Conservation (phyloP, 2,888 invertebrate species). For the Pristionchus fissidentatus region DNA sequence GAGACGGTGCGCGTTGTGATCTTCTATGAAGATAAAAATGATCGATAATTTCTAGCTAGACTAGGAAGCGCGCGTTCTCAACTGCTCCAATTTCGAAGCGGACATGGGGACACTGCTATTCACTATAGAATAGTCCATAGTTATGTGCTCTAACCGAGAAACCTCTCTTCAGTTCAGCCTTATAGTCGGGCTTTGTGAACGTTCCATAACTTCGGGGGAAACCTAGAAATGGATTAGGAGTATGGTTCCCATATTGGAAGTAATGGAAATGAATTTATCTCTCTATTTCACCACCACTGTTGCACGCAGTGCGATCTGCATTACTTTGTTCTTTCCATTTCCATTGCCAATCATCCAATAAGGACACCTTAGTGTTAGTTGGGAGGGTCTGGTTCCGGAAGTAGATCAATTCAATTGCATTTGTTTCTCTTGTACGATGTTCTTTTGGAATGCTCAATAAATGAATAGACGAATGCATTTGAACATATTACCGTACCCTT, state of each 20-base stretch:
- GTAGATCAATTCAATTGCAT: background rate
- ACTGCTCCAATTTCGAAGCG: background rate
- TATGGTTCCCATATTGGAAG: background rate
- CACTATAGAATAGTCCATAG: no score
- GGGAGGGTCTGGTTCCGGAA: background rate
- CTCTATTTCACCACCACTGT: background rate
- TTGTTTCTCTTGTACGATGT: background rate
- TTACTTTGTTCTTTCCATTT: constrained; percentile 5
- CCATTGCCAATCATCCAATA: background rate
- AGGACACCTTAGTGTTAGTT: background rate
- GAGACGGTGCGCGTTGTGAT: background rate
- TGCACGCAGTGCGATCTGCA: no score
- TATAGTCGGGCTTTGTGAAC: constrained; percentile 23
- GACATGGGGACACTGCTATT: background rate
- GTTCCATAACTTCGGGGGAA: constrained; percentile 16
- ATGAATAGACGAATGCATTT: no score
- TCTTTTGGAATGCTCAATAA: no score
- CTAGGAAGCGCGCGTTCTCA: background rate
- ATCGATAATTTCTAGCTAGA: background rate
- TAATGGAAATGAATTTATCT: background rate
- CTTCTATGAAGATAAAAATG: no score
- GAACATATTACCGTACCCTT: no score
- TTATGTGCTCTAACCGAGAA: constrained; percentile 10
- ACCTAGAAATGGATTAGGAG: background rate
- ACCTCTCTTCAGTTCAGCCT: background rate